Base-by-base conservation (phyloP, 2,113 vertebrate genomes). In the Thamnaconus septentrionalis region DNA sequence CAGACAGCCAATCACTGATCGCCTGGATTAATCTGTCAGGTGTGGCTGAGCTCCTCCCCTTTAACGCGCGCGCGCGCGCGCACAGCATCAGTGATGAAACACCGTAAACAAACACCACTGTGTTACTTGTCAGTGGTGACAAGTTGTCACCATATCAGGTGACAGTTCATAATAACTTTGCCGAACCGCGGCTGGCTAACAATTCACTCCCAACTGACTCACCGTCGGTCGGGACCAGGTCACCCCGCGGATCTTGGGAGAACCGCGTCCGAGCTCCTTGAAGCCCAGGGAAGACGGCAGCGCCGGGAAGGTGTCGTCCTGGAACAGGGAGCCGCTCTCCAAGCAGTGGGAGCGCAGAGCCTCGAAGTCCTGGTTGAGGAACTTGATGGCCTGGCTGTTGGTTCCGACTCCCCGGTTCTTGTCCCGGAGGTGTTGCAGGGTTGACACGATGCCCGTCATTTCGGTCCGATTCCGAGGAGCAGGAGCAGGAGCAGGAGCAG, bases 211-310 rank as follows among this genome's bases (percentile, higher is more conserved):
- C 18, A 31, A 31, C 18, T 31, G 18, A 31, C 18, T 72, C 90
- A 96, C 94, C 82, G 2, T 81, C 43, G 95, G 95, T 11, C 91
- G 90, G 76, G 92, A 96, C 95, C 94, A 97, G 56, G 91, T 7
- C 6, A 96, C 68, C 0, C 81, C 94, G 69, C 59, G 84, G 6
- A 92, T 94, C 67, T 94, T 93, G 1, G 88, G 66, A 8, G 94
- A 96, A 47, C 84, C 50, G 0, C 91, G 94, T 46, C 94, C 93
- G 41, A 98, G 87, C 4, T 96, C 94, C 5, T 48, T 90, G 70
- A 91, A 95, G 18, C 95, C 95, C 85, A 98, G 79, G 0, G 88
- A 87, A 3, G 91, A 93, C 0, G 86, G 71, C 41, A 89, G 91
- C 0, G 94, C 93, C 10, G 93, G 93, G 64, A 97, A 97, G 59